These are phyloP conservation scores for Peromyscus melanophrys DNA, from an alignment of 2,797 vertebrate genomes.

Conservation along the genomic window DNA sequence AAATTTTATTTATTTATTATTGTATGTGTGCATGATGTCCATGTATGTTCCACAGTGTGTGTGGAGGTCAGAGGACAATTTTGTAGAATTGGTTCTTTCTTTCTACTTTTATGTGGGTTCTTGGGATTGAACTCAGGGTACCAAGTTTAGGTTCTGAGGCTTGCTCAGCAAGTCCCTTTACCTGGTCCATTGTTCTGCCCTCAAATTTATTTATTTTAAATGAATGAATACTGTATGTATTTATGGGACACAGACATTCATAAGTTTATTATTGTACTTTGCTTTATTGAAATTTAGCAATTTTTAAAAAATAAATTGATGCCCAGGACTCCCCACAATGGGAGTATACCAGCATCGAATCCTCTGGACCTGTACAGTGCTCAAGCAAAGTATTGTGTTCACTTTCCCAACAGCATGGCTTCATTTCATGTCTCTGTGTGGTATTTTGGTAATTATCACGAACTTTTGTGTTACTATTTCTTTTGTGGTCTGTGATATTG, in stretches of 20 bases:
- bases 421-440: neutral
- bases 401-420: neutral
- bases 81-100: too few species aligned
- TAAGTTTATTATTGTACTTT: neutral
- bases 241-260: neutral
- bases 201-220: neutral
- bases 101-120: neutral
- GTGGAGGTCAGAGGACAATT: neutral
- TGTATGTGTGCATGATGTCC: neutral
- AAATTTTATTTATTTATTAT: neutral
- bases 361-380: neutral
- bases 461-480: neutral
- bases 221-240: neutral
- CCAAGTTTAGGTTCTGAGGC: neutral
- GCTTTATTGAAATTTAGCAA: neutral
- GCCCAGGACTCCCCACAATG: neutral
- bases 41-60: neutral
- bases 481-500: neutral
- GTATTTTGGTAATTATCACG: neutral
- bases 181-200: neutral
- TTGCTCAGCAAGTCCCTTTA: neutral
- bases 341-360: neutral
- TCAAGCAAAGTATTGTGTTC: neutral
- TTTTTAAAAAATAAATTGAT: neutral
- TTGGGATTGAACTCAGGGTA: neutral